Conservation (phyloP, 1,140 invertebrate species). For the Muscidifurax raptorellus region DNA sequence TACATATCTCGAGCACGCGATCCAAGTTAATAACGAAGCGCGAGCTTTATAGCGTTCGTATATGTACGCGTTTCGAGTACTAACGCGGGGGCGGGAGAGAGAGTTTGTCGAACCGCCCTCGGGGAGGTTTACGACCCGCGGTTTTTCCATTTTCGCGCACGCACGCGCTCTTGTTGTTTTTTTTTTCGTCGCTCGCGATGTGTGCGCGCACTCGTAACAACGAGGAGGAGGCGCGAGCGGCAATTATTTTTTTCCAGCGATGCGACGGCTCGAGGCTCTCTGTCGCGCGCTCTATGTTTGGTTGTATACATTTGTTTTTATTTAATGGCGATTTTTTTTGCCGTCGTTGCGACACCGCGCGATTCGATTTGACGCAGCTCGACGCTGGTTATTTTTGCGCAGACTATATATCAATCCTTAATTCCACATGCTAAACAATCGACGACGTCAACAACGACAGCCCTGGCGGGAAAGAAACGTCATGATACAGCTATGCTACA, state of each 20-base stretch:
- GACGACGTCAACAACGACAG: too few relatives aligned
- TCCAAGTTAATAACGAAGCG: conserved; percentile 34
- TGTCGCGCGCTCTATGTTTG: neutral
- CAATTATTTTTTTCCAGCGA: neutral
- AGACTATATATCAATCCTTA: too few relatives aligned
- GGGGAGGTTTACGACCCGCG: neutral
- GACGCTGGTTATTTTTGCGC: too few relatives aligned
- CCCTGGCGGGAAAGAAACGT: neutral
- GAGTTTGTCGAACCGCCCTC: neutral
- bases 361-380: too few relatives aligned
- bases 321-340: neutral
- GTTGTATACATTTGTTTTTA: neutral
- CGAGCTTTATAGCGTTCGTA: conserved; percentile 16
- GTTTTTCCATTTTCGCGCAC: neutral
- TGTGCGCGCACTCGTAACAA: neutral
- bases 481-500: too few relatives aligned
- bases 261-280: neutral
- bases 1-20: conserved; percentile 47
- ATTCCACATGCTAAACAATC: neutral
- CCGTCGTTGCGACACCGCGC: neutral
- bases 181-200: neutral
- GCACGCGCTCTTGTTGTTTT: neutral
- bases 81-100: neutral
- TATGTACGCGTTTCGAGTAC: neutral
- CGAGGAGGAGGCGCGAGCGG: neutral